These are phyloP conservation scores for Mesoligia furuncula DNA, from an alignment of 2,888 invertebrate species.

Conservation along the genomic window DNA sequence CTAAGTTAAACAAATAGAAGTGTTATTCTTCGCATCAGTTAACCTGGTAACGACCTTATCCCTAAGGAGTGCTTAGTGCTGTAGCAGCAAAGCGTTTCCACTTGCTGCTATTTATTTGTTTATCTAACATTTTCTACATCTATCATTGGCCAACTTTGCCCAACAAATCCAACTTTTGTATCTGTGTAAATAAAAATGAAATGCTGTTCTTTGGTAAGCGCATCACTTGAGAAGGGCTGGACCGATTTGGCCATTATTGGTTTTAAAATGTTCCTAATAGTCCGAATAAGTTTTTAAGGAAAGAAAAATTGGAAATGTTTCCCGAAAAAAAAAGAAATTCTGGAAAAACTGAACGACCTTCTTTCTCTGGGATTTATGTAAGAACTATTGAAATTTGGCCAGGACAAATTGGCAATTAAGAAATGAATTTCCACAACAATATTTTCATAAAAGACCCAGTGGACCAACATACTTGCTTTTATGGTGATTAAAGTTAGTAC, in stretches of 20 bases:
- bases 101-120: constrained; percentile 10
- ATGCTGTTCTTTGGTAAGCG: neutral
- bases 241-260: neutral
- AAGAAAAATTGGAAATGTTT: neutral
- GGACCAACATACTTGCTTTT: neutral
- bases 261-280: too few species aligned
- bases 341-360: too few species aligned
- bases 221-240: neutral
- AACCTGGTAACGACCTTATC: constrained; percentile 7
- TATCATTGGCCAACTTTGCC: neutral
- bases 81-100: constrained; percentile 12
- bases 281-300: too few species aligned
- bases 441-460: neutral
- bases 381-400: too few species aligned
- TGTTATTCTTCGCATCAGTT: neutral
- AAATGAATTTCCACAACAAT: neutral
- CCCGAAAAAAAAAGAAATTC: neutral
- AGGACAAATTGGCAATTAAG: neutral
- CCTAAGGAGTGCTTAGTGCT: constrained; percentile 15
- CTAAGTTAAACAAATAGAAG: neutral
- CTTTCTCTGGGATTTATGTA: neutral
- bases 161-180: neutral
- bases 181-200: neutral
- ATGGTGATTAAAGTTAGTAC: constrained; percentile 2
- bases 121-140: neutral